Evolutionary conservation across 2,797 vertebrate species (phyloP), one percentile per base, ranked within the genome.

Genomic region (Sebastes paucispinis): DNA sequence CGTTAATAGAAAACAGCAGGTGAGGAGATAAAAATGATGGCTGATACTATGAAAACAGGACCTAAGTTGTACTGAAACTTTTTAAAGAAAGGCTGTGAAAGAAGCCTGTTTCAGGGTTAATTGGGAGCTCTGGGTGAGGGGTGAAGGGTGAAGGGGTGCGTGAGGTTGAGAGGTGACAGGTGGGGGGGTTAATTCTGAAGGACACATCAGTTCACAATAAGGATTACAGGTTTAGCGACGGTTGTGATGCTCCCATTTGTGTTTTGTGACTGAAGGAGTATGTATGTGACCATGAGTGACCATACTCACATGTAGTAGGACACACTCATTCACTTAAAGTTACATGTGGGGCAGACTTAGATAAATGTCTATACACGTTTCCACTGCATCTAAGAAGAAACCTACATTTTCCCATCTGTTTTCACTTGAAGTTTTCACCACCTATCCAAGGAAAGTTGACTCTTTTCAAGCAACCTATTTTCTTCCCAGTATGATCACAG

Each of bases 21-120:
- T 9, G n/a, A 34, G 20, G 7, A 57, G 31, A 25, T 14, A 29
- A 14, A 12, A 71, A 27, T 13, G 3, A 71, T 14, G 34, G 22
- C 14, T 1, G 14, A 58, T 27, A 20, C 31, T 8, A 13, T 12
- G 22, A 70, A 20, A 27, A 24, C 54, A 70, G 54, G n/a, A 20
- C 58, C 8, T 2, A 39, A 25, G 22, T 36, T 62, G 29, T 5
- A 12, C 65, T 50, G 64, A 47, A 47, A 20, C 8, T 9, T 34
- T 65, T 71, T 18, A 50, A 73, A 73, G 31, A 68, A 69, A 64
- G 69, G 58, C 25, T 10, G 50, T 58, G 18, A 66, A 31, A 20
- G 24, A 64, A 57, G 24, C 16, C 24, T 12, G 13, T 52, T 79
- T 81, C 59, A 60, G 81, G 80, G 70, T 57, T 82, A 82, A 83